phyloP scores from a whole-genome alignment of 2,113 vertebrate genomes.

The Fukomys damarensis region DNA sequence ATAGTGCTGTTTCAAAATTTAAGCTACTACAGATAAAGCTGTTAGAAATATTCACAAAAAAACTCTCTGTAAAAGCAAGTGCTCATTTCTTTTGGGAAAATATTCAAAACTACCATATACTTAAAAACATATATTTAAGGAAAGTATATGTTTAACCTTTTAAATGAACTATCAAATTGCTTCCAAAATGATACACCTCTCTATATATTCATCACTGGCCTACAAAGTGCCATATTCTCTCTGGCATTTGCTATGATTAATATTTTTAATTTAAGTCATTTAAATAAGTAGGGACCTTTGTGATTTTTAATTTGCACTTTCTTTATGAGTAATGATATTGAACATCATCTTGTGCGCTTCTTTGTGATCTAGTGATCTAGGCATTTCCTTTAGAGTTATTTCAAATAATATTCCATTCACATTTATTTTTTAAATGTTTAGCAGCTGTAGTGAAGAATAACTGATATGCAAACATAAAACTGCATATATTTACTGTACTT shows the following conservation, averaged over 20 bases:
- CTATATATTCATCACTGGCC: background rate
- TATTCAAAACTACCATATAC: background rate
- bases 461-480: background rate
- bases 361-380: background rate
- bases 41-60: background rate
- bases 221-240: background rate
- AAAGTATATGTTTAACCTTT: background rate
- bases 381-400: background rate
- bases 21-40: background rate
- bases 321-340: background rate
- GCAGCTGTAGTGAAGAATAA: background rate
- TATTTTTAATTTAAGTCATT: background rate
- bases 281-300: background rate
- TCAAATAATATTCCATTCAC: background rate
- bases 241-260: background rate
- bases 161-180: background rate
- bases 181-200: background rate
- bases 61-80: background rate
- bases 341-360: background rate
- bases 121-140: background rate
- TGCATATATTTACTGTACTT: background rate
- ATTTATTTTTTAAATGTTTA: background rate
- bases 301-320: background rate
- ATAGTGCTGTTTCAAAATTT: background rate
- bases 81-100: background rate